Percentiles rank a stretch among this genome's conserved stretches.
phyloP scores from a whole-genome alignment of 1,140 invertebrate species.

The Hyles vespertilio region DNA sequence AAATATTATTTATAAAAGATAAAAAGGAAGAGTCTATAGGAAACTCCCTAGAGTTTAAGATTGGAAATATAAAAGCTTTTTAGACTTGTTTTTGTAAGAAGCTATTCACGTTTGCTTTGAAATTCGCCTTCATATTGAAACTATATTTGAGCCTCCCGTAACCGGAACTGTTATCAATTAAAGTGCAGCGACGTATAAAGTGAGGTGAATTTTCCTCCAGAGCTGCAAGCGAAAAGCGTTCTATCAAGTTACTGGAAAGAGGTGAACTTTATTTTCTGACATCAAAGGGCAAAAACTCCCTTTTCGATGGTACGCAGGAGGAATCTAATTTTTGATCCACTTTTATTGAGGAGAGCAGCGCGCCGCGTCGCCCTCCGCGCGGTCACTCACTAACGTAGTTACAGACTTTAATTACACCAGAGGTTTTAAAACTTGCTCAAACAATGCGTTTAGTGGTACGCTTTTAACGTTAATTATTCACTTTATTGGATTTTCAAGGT shows the following conservation, averaged over 20 bases:
- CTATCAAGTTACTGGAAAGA: slow-evolving; percentile 23
- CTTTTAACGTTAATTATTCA: slow-evolving; percentile 23
- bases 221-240: slow-evolving; percentile 8
- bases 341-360: slow-evolving; percentile 33
- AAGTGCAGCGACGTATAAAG: no score
- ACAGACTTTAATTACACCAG: slow-evolving; percentile 24
- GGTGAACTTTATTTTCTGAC: slow-evolving; percentile 41
- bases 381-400: slow-evolving; percentile 41
- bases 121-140: no score
- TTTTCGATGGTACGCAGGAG: slow-evolving; percentile 21
- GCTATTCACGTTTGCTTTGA: no score
- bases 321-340: slow-evolving; percentile 65
- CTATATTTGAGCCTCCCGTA: no score
- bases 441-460: slow-evolving; percentile 19
- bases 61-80: no score
- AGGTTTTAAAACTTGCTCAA: slow-evolving; percentile 52
- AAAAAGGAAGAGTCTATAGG: no score
- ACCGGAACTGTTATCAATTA: no score
- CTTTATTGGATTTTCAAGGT: slow-evolving; percentile 13
- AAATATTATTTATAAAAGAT: no score
- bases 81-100: no score
- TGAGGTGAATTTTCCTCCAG: no score
- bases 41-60: no score
- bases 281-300: slow-evolving; percentile 54
- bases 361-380: slow-evolving; percentile 15